Percentiles rank a stretch among this genome's conserved stretches.
phyloP scores from a whole-genome alignment of 2,888 invertebrate genomes.

The Oeneis ivallda region DNA sequence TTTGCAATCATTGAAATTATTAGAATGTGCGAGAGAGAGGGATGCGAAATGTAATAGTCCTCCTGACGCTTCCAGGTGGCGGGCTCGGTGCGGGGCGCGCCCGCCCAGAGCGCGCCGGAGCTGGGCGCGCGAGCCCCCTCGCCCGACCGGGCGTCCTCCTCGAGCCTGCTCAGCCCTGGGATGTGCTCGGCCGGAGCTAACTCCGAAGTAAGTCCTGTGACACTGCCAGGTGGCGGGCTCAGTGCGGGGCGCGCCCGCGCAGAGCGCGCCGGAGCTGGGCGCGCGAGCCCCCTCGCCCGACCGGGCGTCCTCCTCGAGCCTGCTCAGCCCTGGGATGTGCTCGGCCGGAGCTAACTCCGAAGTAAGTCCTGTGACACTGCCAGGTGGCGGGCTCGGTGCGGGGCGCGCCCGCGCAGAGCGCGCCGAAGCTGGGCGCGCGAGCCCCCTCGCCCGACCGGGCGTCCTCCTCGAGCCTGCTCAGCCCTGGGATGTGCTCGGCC shows the following conservation, averaged over 20 bases:
- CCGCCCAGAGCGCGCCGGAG: constrained; percentile 68
- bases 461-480: constrained; percentile 76
- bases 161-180: constrained; percentile 84
- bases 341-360: constrained; percentile 91
- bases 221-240: constrained; percentile 50
- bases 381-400: constrained; percentile 54
- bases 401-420: constrained; percentile 61
- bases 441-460: constrained; percentile 70
- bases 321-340: constrained; percentile 86
- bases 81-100: constrained; percentile 51
- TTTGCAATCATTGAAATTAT: no score
- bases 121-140: constrained; percentile 69
- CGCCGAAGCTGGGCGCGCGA: constrained; percentile 72
- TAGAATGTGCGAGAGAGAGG: no score
- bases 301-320: constrained; percentile 73
- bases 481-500: constrained; percentile 89
- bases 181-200: constrained; percentile 90
- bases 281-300: constrained; percentile 69
- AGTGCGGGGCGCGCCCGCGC: constrained; percentile 55
- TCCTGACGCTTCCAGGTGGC: constrained; percentile 49
- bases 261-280: constrained; percentile 72
- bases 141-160: constrained; percentile 69
- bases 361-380: constrained; percentile 68
- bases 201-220: constrained; percentile 62
- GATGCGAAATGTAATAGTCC: no score